Percentiles rank a stretch among this genome's conserved stretches.
Conservation (phyloP, 2,113 vertebrate species). For the Anolis sagrei region DNA sequence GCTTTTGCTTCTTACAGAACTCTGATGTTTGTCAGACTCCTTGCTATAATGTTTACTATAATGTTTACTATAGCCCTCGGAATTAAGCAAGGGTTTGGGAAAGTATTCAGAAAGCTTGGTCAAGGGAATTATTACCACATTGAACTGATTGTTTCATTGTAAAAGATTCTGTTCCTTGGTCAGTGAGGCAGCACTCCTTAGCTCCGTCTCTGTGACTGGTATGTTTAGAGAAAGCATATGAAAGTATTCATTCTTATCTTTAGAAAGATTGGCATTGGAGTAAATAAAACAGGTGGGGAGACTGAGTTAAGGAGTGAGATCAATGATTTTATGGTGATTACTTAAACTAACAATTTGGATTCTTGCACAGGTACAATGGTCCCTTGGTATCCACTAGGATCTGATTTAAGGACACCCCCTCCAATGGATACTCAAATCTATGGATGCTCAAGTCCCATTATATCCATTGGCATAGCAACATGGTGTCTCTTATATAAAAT, state of each 20-base stretch:
- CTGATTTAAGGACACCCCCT: no score
- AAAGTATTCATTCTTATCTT: no score
- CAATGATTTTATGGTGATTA: not conserved
- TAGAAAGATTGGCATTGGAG: not conserved
- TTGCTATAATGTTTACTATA: not conserved
- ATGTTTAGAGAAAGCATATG: not conserved
- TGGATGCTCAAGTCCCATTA: no score
- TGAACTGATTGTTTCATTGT: not conserved
- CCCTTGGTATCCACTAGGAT: not conserved
- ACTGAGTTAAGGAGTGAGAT: not conserved
- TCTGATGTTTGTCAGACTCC: no score
- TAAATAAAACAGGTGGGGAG: not conserved
- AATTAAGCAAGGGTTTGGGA: not conserved
- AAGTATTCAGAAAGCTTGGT: not conserved
- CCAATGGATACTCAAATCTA: no score
- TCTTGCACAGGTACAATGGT: not conserved
- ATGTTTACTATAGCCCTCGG: not conserved
- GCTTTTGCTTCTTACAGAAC: no score
- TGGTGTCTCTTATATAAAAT: no score
- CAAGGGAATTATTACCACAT: not conserved
- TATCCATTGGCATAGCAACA: no score
- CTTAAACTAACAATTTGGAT: not conserved
- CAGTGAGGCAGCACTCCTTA: not conserved
- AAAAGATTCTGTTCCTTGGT: not conserved
- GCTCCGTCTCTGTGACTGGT: not conserved